These are phyloP conservation scores for Agrilus cyanescens DNA, from an alignment of 2,888 invertebrate genomes.

Conservation along the genomic window DNA sequence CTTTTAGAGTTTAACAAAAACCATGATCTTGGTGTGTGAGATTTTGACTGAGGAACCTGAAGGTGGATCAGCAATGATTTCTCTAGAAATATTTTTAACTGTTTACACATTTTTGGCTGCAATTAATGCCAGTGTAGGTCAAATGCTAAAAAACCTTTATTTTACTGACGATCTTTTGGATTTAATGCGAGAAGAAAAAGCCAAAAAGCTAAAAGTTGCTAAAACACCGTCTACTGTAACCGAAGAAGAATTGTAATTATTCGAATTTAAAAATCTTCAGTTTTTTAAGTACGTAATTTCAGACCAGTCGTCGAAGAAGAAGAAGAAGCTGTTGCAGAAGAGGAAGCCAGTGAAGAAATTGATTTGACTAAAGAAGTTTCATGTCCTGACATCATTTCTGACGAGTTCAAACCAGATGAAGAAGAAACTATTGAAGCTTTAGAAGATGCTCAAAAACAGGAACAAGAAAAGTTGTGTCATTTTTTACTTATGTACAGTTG, in stretches of 20 bases:
- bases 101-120: constrained; percentile 47
- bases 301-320: constrained; percentile 10
- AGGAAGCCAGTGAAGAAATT: constrained; percentile 5
- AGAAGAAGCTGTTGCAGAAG: constrained; percentile 3
- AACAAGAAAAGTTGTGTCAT: constrained; percentile 1
- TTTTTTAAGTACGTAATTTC: constrained; percentile 1
- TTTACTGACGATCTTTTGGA: constrained; percentile 29
- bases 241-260: constrained; percentile 9
- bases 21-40: constrained; percentile 72
- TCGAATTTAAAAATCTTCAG: background rate
- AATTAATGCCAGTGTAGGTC: constrained; percentile 41
- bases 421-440: background rate
- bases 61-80: constrained; percentile 67
- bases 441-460: background rate
- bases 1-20: constrained; percentile 56
- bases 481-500: background rate
- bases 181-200: constrained; percentile 16
- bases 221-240: constrained; percentile 4
- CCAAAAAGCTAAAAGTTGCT: constrained; percentile 8
- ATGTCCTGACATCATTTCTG: constrained; percentile 15
- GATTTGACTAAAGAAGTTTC: constrained; percentile 11
- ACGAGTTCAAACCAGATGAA: constrained; percentile 12
- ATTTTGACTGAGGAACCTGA: constrained; percentile 73
- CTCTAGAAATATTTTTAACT: constrained; percentile 47
- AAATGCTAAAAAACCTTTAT: constrained; percentile 25